These are phyloP conservation scores for Galerucella calmariensis DNA, from an alignment of 2,888 invertebrate genomes.

Conservation along the genomic window DNA sequence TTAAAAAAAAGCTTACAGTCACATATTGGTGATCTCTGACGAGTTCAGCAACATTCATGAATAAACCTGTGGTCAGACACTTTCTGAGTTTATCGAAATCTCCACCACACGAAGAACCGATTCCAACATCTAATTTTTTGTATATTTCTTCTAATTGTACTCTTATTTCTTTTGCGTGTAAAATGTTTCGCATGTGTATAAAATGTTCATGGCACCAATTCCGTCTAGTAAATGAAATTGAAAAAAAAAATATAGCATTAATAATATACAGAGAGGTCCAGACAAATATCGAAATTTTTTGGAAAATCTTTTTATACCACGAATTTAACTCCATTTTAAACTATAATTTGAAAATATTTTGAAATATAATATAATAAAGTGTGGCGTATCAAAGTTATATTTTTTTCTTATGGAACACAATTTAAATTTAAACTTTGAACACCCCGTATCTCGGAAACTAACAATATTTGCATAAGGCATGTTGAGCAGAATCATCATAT, in stretches of 20 bases:
- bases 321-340: no score
- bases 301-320: no score
- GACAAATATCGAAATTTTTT: no score
- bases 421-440: no score
- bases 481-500: no score
- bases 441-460: no score
- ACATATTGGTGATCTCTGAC: constrained; percentile 77
- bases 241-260: constrained; percentile 56
- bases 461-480: no score
- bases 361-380: no score
- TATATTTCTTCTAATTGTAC: constrained; percentile 79
- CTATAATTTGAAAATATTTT: no score
- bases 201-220: constrained; percentile 92
- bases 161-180: constrained; percentile 83
- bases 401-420: no score
- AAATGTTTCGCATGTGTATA: constrained; percentile 83
- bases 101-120: constrained; percentile 73
- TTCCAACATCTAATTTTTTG: constrained; percentile 69
- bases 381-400: no score
- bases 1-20: constrained; percentile 65
- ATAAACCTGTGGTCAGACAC: constrained; percentile 84
- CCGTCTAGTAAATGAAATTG: constrained; percentile 10
- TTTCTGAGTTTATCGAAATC: constrained; percentile 76
- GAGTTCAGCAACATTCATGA: constrained; percentile 87
- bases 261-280: constrained; percentile 57